These are phyloP conservation scores for Wasmannia auropunctata DNA, from an alignment of 1,140 invertebrate species.

Conservation along the genomic window DNA sequence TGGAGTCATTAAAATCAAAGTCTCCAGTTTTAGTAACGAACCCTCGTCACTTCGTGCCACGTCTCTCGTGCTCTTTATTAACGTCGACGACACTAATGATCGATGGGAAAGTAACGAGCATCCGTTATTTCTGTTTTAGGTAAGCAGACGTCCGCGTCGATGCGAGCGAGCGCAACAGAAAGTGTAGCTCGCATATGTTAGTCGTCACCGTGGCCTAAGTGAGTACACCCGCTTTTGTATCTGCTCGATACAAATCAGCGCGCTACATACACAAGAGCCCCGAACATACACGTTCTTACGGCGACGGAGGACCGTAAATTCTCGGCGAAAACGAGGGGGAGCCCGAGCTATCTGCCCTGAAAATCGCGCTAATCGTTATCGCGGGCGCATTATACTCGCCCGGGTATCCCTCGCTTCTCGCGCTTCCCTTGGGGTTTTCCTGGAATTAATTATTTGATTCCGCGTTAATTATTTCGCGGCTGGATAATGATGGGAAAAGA, in stretches of 20 bases:
- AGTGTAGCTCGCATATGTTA: not conserved
- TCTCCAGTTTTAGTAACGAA: constrained; percentile 55
- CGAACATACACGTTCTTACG: constrained; percentile 8
- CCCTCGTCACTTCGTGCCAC: constrained; percentile 46
- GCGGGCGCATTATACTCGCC: constrained; percentile 15
- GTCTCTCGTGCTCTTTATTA: constrained; percentile 53
- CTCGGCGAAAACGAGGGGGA: constrained; percentile 12
- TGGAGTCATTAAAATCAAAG: constrained; percentile 41
- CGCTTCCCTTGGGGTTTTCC: constrained; percentile 15
- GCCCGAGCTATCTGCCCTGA: not conserved
- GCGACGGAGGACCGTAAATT: constrained; percentile 7
- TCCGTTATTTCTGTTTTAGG: constrained; percentile 80
- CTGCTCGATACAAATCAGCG: constrained; percentile 45
- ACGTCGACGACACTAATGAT: constrained; percentile 45
- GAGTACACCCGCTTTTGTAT: constrained; percentile 48
- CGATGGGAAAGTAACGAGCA: constrained; percentile 43
- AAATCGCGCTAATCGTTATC: constrained; percentile 43
- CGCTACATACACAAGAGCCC: constrained; percentile 23
- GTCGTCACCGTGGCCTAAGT: constrained; percentile 3
- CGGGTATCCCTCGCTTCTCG: constrained; percentile 30
- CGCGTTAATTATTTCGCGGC: constrained; percentile 53
- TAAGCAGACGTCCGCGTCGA: constrained; percentile 72
- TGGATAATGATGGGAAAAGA: constrained; percentile 48
- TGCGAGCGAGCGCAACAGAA: constrained; percentile 1
- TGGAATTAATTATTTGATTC: constrained; percentile 59